Conservation (phyloP, 2,888 invertebrate species). For the Orthonevra nobilis region DNA sequence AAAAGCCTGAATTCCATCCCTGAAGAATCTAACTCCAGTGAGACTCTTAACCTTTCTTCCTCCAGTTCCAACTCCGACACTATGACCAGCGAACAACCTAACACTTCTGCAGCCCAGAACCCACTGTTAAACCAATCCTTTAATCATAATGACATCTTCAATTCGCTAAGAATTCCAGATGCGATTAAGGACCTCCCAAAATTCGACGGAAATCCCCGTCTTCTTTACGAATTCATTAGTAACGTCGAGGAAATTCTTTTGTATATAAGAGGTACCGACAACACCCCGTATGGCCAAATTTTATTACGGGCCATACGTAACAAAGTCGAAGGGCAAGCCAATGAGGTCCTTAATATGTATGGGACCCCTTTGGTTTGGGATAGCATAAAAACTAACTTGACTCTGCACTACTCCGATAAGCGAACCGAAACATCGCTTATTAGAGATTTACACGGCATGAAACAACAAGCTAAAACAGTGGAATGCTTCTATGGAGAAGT, state of each 20-base stretch:
- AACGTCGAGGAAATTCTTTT: constrained; percentile 44
- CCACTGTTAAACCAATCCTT: too few relatives aligned
- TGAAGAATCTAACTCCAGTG: too few relatives aligned
- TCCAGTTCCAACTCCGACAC: too few relatives aligned
- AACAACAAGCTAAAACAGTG: constrained; percentile 42
- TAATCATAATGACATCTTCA: constrained; percentile 38
- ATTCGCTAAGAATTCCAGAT: constrained; percentile 33
- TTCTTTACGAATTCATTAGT: constrained; percentile 33
- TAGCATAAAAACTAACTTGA: constrained; percentile 59
- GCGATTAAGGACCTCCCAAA: constrained; percentile 42
- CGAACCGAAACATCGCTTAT: constrained; percentile 61
- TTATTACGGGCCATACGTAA: constrained; percentile 38
- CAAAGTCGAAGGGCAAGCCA: constrained; percentile 36
- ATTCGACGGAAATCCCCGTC: constrained; percentile 27
- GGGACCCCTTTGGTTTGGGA: constrained; percentile 41
- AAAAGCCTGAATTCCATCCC: too few relatives aligned
- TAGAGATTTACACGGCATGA: constrained; percentile 55
- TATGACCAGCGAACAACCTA: too few relatives aligned
- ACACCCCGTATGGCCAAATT: constrained; percentile 41
- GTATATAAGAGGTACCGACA: constrained; percentile 37
- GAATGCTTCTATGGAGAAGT: constrained; percentile 68
- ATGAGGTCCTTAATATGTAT: constrained; percentile 28
- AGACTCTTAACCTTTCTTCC: too few relatives aligned
- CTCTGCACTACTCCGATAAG: constrained; percentile 66
- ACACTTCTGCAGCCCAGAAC: too few relatives aligned